Conservation (phyloP, 2,888 invertebrate species). For the Campaea margaritaria region DNA sequence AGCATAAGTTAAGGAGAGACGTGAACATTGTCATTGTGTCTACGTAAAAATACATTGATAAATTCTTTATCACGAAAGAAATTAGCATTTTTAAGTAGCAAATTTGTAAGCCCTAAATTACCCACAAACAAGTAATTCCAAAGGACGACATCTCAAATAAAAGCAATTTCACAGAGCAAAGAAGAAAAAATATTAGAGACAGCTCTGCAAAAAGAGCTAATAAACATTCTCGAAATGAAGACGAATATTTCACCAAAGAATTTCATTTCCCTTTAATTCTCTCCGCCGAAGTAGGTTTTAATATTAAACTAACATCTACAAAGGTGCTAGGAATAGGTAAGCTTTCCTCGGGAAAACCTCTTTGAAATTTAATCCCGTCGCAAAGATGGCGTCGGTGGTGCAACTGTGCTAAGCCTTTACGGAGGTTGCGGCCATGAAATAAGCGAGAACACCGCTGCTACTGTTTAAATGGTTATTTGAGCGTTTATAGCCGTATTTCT, state of each 20-base stretch:
- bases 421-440: constrained; percentile 58
- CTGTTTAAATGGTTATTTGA: constrained; percentile 40
- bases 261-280: constrained; percentile 32
- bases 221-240: constrained; percentile 27
- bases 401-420: constrained; percentile 58
- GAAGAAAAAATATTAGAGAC: constrained; percentile 25
- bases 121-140: constrained; percentile 9
- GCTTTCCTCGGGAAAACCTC: constrained; percentile 52
- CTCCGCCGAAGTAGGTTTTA: constrained; percentile 28
- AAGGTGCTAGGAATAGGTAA: constrained; percentile 22
- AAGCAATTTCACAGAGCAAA: constrained; percentile 27
- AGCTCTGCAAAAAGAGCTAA: constrained; percentile 25
- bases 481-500: neutral
- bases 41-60: too few relatives aligned
- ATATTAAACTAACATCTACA: constrained; percentile 33
- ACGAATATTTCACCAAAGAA: constrained; percentile 31
- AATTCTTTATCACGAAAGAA: too few relatives aligned
- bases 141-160: constrained; percentile 20
- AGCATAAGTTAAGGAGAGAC: too few relatives aligned
- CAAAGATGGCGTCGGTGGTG: constrained; percentile 62
- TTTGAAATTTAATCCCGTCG: constrained; percentile 66
- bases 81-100: neutral
- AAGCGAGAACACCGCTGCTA: constrained; percentile 42
- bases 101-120: neutral
- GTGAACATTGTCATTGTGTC: too few relatives aligned